Base-by-base conservation (phyloP, 2,888 invertebrate species). In the Nymphalis polychloros region DNA sequence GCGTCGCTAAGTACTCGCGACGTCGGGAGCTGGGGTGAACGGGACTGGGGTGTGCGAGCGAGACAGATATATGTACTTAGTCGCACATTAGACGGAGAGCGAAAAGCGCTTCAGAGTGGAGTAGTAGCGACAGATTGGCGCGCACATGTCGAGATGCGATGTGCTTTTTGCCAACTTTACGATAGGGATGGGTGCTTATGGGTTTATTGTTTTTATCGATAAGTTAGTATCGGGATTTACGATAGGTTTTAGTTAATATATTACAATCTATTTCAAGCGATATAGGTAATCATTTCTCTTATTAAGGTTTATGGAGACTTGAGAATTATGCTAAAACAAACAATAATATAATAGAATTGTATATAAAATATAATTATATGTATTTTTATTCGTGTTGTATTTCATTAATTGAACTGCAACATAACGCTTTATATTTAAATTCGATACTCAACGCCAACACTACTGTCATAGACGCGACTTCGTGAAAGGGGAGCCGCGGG, bases 101-200 rank as follows among this genome's bases (percentile, higher is more conserved):
- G 72, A 8, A 41, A n/a, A 72, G 78, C 75, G 78, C 81, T 82
- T 79, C 55, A 82, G 82, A 85, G 83, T 85, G 84, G 84, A 84
- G 85, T 85, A 84, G 84, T 84, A 85, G 83, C 91, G 92, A 92
- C 92, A 92, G 92, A 92, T 92, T 92, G 92, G 83, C 87, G 88
- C 87, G 88, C 92, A 92, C 92, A 92, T 92, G 92, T 89, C 89
- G 88, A 82, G 87, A 84, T 84, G 84, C 86, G 91, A 89, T 92
- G 92, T 85, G 89, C 92, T 92, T 92, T 92, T 90, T 86, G 88
- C 88, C 76, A 85, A 84, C 79, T 84, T 80, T 75, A 53, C 59
- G 66, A 59, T 78, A 73, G 78, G 69, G 77, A 71, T 76, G 73
- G 75, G 5, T n/a, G 46, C 53, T 20, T 64, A 23, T 20, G 57